Base-by-base conservation (phyloP, 2,888 invertebrate species). In the Lymantria dispar region DNA sequence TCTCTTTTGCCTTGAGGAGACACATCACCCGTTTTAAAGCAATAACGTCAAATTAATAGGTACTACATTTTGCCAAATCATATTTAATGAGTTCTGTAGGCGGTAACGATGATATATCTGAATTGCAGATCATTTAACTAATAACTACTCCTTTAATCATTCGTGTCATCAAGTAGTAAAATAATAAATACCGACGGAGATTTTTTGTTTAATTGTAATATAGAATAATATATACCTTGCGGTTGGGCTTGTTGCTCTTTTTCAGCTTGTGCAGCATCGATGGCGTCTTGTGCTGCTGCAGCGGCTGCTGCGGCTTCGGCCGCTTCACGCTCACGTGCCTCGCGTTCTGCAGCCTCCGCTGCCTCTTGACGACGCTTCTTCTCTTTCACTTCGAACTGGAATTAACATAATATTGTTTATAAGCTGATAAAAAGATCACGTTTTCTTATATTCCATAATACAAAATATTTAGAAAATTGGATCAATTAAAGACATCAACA, bases 311-410 rank as follows among this genome's bases (percentile, higher is more conserved):
- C 83, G 0, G 90, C 87, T 53, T 90, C 92, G 0, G 91, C 90
- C 1, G 91, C 92, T 41, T 92, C 91, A 0, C 93, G 92, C 72
- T 94, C 94, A 62, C 93, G 92, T 60, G 94, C 92, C 68, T 95
- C 94, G 58, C 95, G 93, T 80, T 96, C 96, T 0, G 96, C 96
- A 68, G 96, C 95, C 74, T 97, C 96, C 33, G 96, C 96, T 61
- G 96, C 95, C 76, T 97, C 96, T 83, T 97, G 95, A 61, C 96
- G 94, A 74, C 97, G 94, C 91, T 97, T 97, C 92, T 97, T 94
- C 92, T 99, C 98, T 91, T 98, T 97, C 92, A 99, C 94, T 93
- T 99, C 99, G 93, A 97, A 98, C 98, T 99, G 87, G 14, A 86
- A 52, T 38, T 11, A 37, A 45, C 14, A 13, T 1, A 7, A 40